Evolutionary conservation across 2,113 vertebrate species (phyloP).

Genomic region (Cephalopholis sonnerati): DNA sequence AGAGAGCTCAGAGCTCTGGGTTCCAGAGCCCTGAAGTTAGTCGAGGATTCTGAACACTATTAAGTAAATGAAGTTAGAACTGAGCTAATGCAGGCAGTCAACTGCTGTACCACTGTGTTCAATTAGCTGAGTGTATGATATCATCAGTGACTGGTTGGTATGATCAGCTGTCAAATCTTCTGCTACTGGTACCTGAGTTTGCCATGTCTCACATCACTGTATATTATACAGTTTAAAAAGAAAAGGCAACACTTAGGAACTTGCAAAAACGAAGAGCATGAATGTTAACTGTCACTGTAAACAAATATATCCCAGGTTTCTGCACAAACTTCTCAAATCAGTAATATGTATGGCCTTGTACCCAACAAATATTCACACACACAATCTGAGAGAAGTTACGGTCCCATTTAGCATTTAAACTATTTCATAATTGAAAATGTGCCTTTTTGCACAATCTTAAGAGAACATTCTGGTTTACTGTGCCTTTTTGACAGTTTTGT

Average conservation of each 20-base stretch:
- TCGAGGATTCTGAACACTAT: background rate
- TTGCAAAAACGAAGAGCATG: background rate
- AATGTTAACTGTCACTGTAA: background rate
- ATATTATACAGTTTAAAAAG: background rate
- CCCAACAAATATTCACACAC: background rate
- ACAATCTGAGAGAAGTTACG: background rate
- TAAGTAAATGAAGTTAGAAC: background rate
- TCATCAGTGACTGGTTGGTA: background rate
- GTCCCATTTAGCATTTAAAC: background rate
- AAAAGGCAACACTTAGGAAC: background rate
- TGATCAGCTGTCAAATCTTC: background rate
- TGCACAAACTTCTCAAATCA: no score
- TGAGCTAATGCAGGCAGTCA: slow-evolving; percentile 5
- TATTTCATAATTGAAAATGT: no score
- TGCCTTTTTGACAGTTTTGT: background rate
- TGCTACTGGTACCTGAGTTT: background rate
- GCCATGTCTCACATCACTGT: background rate
- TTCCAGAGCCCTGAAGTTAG: background rate
- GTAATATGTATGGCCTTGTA: background rate
- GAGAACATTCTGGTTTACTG: background rate
- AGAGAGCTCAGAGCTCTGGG: background rate
- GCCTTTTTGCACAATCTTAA: background rate
- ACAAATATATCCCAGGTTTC: background rate
- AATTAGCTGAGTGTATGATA: background rate
- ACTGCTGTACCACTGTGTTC: slow-evolving; percentile 9